Percentiles rank a stretch among this genome's conserved stretches.
These are phyloP conservation scores for Papilio gigon DNA, from an alignment of 2,888 invertebrate species.

Conservation along the genomic window DNA sequence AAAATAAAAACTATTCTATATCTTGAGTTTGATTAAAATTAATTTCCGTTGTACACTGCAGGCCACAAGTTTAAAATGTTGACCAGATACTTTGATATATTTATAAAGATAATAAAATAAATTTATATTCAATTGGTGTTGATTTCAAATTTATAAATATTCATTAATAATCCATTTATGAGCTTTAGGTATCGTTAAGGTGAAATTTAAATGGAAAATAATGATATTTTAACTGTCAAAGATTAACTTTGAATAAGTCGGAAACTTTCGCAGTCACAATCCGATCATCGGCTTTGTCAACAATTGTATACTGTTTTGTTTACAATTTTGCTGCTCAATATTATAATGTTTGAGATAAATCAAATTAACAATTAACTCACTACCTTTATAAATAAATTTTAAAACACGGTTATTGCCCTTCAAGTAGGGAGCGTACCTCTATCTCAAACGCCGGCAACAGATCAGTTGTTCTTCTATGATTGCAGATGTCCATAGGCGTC, in stretches of 20 bases:
- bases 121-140: background rate
- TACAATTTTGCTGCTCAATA: background rate
- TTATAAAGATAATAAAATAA: background rate
- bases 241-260: constrained; percentile 22
- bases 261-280: constrained; percentile 29
- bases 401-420: too few relatives aligned
- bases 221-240: constrained; percentile 28
- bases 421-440: too few relatives aligned
- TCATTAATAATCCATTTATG: background rate
- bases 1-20: too few relatives aligned
- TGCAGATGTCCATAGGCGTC: too few relatives aligned
- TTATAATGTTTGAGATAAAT: background rate
- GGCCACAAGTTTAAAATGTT: too few relatives aligned
- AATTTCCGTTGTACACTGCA: too few relatives aligned
- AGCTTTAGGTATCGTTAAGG: background rate
- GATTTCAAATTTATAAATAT: constrained; percentile 14
- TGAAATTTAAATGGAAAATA: constrained; percentile 4
- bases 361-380: background rate
- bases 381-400: background rate
- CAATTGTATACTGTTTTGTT: constrained; percentile 17
- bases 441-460: too few relatives aligned
- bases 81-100: background rate
- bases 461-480: too few relatives aligned
- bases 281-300: constrained; percentile 34
- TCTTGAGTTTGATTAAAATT: too few relatives aligned